Conservation (phyloP, 2,797 vertebrate species). For the Sarcophilus harrisii region DNA sequence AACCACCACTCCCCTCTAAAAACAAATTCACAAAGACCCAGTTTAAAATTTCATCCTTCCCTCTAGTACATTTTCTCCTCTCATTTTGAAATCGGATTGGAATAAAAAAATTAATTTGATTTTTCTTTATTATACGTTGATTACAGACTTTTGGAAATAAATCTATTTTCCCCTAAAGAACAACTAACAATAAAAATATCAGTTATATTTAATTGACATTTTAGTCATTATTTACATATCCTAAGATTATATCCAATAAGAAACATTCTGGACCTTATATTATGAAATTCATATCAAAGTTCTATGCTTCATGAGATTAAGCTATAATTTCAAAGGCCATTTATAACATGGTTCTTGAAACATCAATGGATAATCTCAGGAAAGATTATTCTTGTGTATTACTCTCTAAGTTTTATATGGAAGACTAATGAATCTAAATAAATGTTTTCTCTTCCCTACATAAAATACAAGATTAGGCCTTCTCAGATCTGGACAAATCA, state of each 20-base stretch:
- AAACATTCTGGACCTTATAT: not conserved
- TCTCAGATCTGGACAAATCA: fast-evolving
- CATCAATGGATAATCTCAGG: not conserved
- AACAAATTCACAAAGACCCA: not conserved
- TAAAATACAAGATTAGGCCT: constrained; percentile 22
- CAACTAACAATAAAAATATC: not conserved
- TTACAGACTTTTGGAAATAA: not conserved
- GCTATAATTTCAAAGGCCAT: constrained; percentile 47
- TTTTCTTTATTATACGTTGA: not conserved
- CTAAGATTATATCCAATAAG: not conserved
- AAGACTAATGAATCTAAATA: not conserved
- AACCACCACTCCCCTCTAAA: not conserved
- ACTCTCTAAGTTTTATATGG: not conserved
- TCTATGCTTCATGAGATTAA: not conserved
- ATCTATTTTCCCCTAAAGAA: not conserved
- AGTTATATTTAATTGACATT: not conserved
- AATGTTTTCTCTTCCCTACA: not conserved
- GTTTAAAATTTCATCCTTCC: not conserved
- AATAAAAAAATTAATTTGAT: not conserved
- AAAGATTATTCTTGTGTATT: not conserved
- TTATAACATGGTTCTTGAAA: constrained; percentile 41
- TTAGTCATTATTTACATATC: not conserved
- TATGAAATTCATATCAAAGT: not conserved
- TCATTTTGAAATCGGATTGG: not conserved
- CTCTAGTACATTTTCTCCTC: not conserved